A percentile compares a stretch with the other conserved stretches of the same genome.
phyloP scores from a whole-genome alignment of 2,113 vertebrate species.

The Chaetorhynchus papuensis region DNA sequence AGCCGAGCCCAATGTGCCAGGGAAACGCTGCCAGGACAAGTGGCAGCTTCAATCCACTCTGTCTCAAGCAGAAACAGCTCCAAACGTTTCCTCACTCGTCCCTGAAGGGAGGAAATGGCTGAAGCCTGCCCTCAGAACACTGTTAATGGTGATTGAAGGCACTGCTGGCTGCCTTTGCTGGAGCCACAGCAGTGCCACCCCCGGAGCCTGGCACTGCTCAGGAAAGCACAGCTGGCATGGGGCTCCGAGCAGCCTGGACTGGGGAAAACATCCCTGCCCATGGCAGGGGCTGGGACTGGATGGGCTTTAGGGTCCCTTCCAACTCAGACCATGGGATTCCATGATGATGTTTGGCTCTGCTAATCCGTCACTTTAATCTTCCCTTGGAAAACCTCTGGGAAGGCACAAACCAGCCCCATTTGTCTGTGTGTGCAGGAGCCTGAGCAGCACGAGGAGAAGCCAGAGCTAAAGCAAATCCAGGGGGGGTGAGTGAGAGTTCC shows the following conservation, averaged over 20 bases:
- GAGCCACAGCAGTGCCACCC: not conserved
- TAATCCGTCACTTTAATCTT: not conserved
- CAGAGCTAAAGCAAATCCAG: not conserved
- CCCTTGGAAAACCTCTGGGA: not conserved
- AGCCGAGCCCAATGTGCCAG: fast-evolving
- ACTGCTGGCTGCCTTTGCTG: not conserved
- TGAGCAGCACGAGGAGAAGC: not conserved
- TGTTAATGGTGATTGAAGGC: fast-evolving
- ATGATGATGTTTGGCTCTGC: fast-evolving
- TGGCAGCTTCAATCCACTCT: fast-evolving
- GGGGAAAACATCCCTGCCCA: not conserved
- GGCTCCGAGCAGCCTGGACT: not conserved
- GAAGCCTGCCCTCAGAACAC: not conserved
- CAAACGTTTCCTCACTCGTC: fast-evolving
- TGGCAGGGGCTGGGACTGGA: too few species aligned
- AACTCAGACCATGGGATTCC: not conserved
- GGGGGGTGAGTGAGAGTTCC: not conserved
- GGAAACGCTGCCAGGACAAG: fast-evolving
- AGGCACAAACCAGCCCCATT: not conserved
- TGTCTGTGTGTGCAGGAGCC: not conserved
- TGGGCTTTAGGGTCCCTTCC: not conserved
- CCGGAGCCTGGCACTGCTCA: not conserved
- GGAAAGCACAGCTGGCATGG: not conserved
- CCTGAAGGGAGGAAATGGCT: not conserved
- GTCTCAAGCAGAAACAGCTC: not conserved